These are phyloP conservation scores for Callyntrura sp. DNA, from an alignment of 2,888 invertebrate genomes.

Conservation along the genomic window DNA sequence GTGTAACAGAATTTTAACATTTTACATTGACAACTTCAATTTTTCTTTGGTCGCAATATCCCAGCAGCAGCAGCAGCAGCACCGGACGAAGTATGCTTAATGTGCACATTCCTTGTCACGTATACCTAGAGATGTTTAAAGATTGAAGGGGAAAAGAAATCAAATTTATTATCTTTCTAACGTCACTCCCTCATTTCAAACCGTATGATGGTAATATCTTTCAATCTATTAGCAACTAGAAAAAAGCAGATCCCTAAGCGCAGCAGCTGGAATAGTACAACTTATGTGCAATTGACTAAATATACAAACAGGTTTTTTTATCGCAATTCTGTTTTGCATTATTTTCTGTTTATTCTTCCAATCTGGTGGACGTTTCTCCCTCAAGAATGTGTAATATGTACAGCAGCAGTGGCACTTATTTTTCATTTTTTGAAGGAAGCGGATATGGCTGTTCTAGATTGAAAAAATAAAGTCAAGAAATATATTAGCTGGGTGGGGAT, in stretches of 20 bases:
- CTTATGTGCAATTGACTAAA: neutral
- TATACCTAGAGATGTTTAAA: too few relatives aligned
- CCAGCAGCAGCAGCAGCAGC: too few relatives aligned
- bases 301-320: too few relatives aligned
- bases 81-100: too few relatives aligned
- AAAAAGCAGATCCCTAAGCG: neutral
- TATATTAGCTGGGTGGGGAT: neutral
- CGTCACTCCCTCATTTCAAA: too few relatives aligned
- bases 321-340: neutral
- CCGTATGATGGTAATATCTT: neutral
- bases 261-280: neutral
- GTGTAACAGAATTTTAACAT: too few relatives aligned
- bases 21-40: too few relatives aligned
- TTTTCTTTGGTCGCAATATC: too few relatives aligned
- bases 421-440: neutral
- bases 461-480: neutral
- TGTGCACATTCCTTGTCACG: too few relatives aligned
- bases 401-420: neutral
- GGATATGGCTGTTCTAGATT: neutral
- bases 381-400: neutral
- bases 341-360: slow-evolving; percentile 23
- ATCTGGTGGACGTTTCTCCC: neutral
- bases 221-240: neutral
- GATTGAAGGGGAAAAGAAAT: too few relatives aligned
- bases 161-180: too few relatives aligned